A percentile compares a stretch with the other conserved stretches of the same genome.
Evolutionary conservation across 1,140 invertebrate species (phyloP).

Genomic region (Antheraea pernyi): DNA sequence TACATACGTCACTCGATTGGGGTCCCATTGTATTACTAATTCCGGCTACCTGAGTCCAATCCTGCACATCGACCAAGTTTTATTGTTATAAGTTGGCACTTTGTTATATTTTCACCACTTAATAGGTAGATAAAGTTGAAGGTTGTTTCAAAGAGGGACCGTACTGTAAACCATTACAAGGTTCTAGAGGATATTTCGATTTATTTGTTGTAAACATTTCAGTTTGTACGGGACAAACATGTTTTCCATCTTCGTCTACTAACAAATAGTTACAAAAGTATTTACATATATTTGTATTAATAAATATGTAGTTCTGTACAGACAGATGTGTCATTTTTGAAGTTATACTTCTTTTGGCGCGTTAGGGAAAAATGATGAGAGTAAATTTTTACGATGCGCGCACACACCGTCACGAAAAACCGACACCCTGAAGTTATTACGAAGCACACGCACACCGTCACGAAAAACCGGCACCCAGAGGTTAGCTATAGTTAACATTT

Average conservation of each 20-base stretch:
- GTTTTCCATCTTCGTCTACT: background rate
- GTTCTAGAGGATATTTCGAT: background rate
- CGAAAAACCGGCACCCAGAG: too few relatives aligned
- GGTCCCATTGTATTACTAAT: background rate
- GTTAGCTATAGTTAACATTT: too few relatives aligned
- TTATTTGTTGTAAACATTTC: constrained; percentile 1
- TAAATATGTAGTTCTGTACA: too few relatives aligned
- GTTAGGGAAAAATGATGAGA: too few relatives aligned
- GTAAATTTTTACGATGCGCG: too few relatives aligned
- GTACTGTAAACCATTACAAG: background rate
- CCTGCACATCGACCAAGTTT: background rate
- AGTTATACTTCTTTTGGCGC: too few relatives aligned
- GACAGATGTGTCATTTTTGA: too few relatives aligned
- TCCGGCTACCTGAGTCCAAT: background rate
- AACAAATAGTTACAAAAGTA: too few relatives aligned
- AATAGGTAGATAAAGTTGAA: background rate
- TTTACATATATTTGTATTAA: too few relatives aligned
- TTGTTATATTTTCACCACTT: background rate
- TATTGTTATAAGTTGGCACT: background rate
- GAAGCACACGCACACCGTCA: too few relatives aligned
- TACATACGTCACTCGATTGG: background rate
- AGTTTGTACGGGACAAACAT: background rate
- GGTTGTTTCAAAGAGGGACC: background rate
- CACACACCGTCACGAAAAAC: too few relatives aligned
- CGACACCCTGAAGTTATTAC: too few relatives aligned